A percentile compares a stretch with the other conserved stretches of the same genome.
Conservation (phyloP, 2,888 invertebrate species). For the Clostera curtula region DNA sequence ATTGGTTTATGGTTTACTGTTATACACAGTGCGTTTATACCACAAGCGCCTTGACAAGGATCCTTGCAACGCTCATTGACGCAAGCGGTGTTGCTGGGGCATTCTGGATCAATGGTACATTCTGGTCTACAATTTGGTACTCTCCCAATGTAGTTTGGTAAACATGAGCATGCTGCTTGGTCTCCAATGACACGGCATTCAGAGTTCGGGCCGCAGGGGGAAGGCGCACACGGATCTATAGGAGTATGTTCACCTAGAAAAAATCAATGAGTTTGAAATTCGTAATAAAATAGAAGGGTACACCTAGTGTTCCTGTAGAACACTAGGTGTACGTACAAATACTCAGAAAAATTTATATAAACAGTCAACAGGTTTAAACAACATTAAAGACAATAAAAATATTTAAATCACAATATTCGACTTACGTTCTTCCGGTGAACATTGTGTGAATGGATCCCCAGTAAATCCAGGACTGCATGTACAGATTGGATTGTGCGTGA, state of each 20-base stretch:
- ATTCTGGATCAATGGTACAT: constrained; percentile 86
- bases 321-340: too few species aligned
- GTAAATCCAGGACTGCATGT: constrained; percentile 85
- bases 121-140: constrained; percentile 92
- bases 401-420: constrained; percentile 5
- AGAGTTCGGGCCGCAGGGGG: constrained; percentile 89
- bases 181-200: constrained; percentile 86
- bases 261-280: too few species aligned
- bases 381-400: constrained; percentile 3
- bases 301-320: background rate
- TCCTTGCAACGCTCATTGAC: constrained; percentile 87
- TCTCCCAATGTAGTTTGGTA: constrained; percentile 86
- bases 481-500: constrained; percentile 91
- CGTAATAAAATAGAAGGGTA: background rate
- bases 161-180: constrained; percentile 90
- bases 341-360: too few species aligned
- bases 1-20: constrained; percentile 89
- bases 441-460: constrained; percentile 86
- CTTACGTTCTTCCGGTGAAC: constrained; percentile 78
- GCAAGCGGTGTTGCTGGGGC: constrained; percentile 87
- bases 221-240: constrained; percentile 84
- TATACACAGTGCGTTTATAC: constrained; percentile 85
- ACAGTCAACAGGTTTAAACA: too few species aligned
- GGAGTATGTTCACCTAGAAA: too few species aligned
- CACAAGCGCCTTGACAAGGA: constrained; percentile 87